Evolutionary conservation across 2,888 invertebrate genomes (phyloP), one percentile per base, ranked within the genome.

Genomic region (Rosalia funebris): DNA sequence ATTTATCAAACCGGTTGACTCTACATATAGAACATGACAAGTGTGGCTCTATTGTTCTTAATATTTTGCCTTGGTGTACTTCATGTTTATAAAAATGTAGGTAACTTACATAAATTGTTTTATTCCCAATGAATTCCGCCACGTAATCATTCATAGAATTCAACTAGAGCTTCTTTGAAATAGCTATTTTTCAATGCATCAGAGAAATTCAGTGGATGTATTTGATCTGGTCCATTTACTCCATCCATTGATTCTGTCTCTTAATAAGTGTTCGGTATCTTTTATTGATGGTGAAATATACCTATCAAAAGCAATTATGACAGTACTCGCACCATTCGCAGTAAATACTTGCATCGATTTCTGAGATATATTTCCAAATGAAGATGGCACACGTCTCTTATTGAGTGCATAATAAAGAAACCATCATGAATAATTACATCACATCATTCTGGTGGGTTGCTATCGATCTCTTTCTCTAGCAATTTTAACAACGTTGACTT

Each of bases 241-340:
- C 53, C 3, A 20, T 25, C 61, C 57, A 34, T 66, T 25, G 12
- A 36, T 14, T 50, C 16, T 53, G 39, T 62, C 59, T 64, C 72
- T 62, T 41, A 63, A 59, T 59, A 57, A 5, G 55, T 64, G 68
- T 44, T 72, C 64, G 66, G 71, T 66, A n/a, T n/a, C n/a, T 61
- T 72, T 71, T 12, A 71, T 70, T 2, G 71, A 72, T 14, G 68
- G 69, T 46, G 62, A 60, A 52, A 68, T 66, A 55, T 71, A 71
- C 10, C 64, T 46, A 54, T 71, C 68, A 59, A 68, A 68, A 46
- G 70, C 37, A 60, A 63, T 61, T 41, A 46, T 60, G 32, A 69
- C 44, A 20, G 44, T 31, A 48, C 36, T 57, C 57, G 62, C 60
- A 47, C 60, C 12, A 42, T 60, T 60, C 36, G 62, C 61, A 5